Evolutionary conservation across 2,797 vertebrate species (phyloP).

Genomic region (Xenopus petersii): DNA sequence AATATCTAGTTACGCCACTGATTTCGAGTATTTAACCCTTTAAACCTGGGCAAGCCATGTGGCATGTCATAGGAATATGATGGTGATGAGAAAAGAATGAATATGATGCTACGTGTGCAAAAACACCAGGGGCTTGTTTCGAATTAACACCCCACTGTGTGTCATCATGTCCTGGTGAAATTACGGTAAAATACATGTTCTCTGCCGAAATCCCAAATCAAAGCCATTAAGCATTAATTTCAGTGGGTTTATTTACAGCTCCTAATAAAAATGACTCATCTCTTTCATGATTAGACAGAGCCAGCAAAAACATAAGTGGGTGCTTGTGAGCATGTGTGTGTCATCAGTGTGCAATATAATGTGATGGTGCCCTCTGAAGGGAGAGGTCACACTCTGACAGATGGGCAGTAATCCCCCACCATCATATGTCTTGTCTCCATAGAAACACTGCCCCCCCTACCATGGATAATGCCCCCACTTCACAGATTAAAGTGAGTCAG

Average conservation of each 20-base stretch:
- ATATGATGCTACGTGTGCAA: neutral
- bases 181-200: neutral
- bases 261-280: conserved; percentile 45
- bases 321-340: conserved; percentile 36
- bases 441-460: conserved; percentile 31
- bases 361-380: conserved; percentile 31
- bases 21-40: too few species aligned
- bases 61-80: neutral
- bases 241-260: conserved; percentile 41
- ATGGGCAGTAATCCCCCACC: conserved; percentile 47
- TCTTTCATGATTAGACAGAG: conserved; percentile 36
- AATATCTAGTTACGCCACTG: too few species aligned
- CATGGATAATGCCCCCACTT: conserved; percentile 29
- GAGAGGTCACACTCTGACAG: conserved; percentile 40
- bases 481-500: conserved; percentile 29
- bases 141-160: neutral
- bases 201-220: neutral
- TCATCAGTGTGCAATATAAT: conserved; percentile 18
- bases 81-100: neutral
- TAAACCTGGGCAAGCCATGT: too few species aligned
- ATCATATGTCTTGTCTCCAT: conserved; percentile 33
- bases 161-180: neutral
- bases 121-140: neutral
- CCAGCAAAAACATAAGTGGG: conserved; percentile 17
- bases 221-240: conserved; percentile 33